Conservation (phyloP, 2,797 vertebrate species). For the Philypnodon macrostomus region DNA sequence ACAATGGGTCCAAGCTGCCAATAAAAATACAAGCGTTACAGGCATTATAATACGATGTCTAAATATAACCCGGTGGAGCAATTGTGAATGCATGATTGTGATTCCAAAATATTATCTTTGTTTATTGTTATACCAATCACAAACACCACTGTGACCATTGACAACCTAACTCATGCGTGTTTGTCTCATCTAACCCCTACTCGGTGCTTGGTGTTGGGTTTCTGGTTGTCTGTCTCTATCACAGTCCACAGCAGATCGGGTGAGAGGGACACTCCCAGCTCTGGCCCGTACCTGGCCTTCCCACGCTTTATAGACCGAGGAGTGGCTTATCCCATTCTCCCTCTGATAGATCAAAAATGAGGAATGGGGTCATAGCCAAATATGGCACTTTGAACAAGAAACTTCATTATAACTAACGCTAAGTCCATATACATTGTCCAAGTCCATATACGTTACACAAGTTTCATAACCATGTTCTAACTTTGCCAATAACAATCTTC, state of each 20-base stretch:
- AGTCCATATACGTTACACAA: too few species aligned
- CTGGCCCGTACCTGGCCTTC: slow-evolving; percentile 58
- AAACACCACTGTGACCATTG: slow-evolving; percentile 38
- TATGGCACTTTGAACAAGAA: slow-evolving; percentile 27
- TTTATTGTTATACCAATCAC: slow-evolving; percentile 32
- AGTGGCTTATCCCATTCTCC: slow-evolving; percentile 20
- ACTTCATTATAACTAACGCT: background rate
- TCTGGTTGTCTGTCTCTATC: slow-evolving; percentile 51
- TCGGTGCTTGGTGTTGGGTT: slow-evolving; percentile 58
- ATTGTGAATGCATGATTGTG: too few species aligned
- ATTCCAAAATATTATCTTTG: slow-evolving; percentile 5
- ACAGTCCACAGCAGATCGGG: slow-evolving; percentile 57
- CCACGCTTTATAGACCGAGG: slow-evolving; percentile 65
- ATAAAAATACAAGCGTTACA: too few species aligned
- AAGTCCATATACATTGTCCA: too few species aligned
- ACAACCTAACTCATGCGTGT: slow-evolving; percentile 31
- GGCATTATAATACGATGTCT: too few species aligned
- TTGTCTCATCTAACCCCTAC: slow-evolving; percentile 44
- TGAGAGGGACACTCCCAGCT: slow-evolving; percentile 65
- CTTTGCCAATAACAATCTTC: background rate
- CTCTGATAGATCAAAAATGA: slow-evolving; percentile 42
- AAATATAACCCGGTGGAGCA: too few species aligned
- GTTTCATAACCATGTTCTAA: too few species aligned
- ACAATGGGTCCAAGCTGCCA: too few species aligned
- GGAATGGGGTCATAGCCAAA: slow-evolving; percentile 52